Evolutionary conservation across 2,113 vertebrate genomes (phyloP), one percentile per base, ranked within the genome.

Genomic region (Amazona guildingii): DNA sequence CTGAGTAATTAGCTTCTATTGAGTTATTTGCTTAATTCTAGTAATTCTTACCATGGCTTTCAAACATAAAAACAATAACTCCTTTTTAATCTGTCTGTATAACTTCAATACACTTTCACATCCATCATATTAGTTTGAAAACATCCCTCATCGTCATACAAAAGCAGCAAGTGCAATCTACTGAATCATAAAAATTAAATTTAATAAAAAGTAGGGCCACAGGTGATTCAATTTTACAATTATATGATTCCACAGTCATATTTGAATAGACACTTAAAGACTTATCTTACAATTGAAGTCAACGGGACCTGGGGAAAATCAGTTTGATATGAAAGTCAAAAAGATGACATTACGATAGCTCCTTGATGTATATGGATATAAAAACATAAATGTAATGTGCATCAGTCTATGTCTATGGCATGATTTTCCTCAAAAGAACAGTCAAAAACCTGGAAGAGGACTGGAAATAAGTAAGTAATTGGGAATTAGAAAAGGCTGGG

Each of bases 1-100:
- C 10, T 59, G n/a, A 73, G 10, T 25, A 86, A 86, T 88, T 95
- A 62, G 12, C 79, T 86, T 86, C 14, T 86, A 17, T 31, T 72
- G 59, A 72, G 52, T 62, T 93, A 37, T 74, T 90, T 90, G 27
- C 13, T 92, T 86, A 74, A 62, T 52, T 92, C 43, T 61, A 76
- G 28, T 48, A 54, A 44, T 82, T 89, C 78, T 85, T 92, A 66
- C 14, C 18, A 82, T 18, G 5, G 8, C 15, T 91, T 89, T 91
- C 29, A 78, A 86, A 64, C 1, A 2, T 41, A 59, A 57, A 79
- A 94, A 84, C 9, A 8, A 6, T 1, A 17, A 5, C 15, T 82
- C 37, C 14, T 75, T 96, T 93, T 91, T 61, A 51, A 81, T 91
- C 9, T 43, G 10, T 43, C 11, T 67, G 3, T 63, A 24, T 63